Conservation (phyloP, 2,797 vertebrate genomes). For the Iguana delicatissima region DNA sequence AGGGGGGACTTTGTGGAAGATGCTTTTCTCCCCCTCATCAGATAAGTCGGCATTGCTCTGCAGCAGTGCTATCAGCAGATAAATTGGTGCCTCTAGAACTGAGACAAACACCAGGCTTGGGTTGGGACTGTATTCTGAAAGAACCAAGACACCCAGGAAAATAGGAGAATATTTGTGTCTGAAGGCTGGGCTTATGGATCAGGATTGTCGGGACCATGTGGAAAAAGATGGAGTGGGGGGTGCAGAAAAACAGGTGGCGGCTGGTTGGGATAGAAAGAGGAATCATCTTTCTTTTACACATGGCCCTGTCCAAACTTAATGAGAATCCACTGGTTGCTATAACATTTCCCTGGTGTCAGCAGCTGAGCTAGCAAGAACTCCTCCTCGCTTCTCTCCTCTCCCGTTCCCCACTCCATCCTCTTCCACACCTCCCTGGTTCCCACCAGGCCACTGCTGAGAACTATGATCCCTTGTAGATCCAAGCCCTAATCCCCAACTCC, state of each 20-base stretch:
- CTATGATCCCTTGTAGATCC: background rate
- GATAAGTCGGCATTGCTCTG: background rate
- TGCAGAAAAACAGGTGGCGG: slow-evolving; percentile 16
- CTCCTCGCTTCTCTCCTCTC: background rate
- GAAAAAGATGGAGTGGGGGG: background rate
- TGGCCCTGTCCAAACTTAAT: slow-evolving; percentile 42
- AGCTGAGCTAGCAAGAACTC: slow-evolving; percentile 43
- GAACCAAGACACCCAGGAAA: no score
- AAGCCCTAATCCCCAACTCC: background rate
- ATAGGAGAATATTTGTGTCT: background rate
- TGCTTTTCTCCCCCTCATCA: background rate
- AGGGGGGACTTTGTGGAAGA: background rate
- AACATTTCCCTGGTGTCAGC: slow-evolving; percentile 39
- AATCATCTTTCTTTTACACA: slow-evolving; percentile 27
- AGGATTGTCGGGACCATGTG: background rate
- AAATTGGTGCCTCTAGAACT: background rate
- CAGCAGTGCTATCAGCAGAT: background rate
- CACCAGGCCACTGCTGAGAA: slow-evolving; percentile 11
- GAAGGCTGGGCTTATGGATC: background rate
- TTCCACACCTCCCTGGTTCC: no score
- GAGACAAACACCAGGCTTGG: background rate
- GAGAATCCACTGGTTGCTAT: slow-evolving; percentile 42
- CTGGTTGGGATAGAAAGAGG: slow-evolving; percentile 11
- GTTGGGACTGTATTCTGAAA: background rate
- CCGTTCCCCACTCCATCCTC: no score